Evolutionary conservation across 2,888 invertebrate species (phyloP), one percentile per base, ranked within the genome.

Genomic region (Cylloceria caligata): DNA sequence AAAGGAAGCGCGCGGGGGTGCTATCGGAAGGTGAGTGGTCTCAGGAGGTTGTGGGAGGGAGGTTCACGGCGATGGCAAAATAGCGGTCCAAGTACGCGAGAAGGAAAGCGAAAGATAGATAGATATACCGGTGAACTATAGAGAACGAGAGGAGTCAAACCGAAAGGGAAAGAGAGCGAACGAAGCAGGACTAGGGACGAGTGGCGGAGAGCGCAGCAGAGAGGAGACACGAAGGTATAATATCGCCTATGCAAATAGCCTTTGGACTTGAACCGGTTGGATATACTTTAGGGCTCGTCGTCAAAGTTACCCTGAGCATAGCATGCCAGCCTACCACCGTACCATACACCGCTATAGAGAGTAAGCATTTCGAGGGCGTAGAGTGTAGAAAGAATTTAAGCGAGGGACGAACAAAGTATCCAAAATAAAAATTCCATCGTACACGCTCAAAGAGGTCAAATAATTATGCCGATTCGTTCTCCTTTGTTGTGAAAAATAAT

Each of bases 201-300:
- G 73, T 27, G 47, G 55, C 34, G 30, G 4, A 16, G 68, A 69
- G 68, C 68, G 52, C 52, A 27, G 57, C 57, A 19, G 34, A 13
- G 39, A 24, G 24, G 16, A 64, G 49, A 81, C 87, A 87, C 86
- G 85, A 88, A 88, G 91, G 90, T 91, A 92, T 91, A 92, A 92
- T 92, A 92, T 92, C 91, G 92, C 90, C 92, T 92, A 92, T 92
- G 92, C 92, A 92, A 92, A 92, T 92, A 92, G 90, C 92, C 92
- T 89, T 91, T 91, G 90, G 92, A 92, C 91, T 92, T 91, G 91
- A 90, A 92, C 90, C 90, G 91, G 89, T 89, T 91, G 90, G 90
- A 90, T 91, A 88, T 92, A 91, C 90, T 90, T 92, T 89, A 86
- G 87, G 84, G 83, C 80, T 81, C 86, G 85, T 83, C 79, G 84